Evolutionary conservation across 2,797 vertebrate species (phyloP).

Genomic region (Gallirallus australis): DNA sequence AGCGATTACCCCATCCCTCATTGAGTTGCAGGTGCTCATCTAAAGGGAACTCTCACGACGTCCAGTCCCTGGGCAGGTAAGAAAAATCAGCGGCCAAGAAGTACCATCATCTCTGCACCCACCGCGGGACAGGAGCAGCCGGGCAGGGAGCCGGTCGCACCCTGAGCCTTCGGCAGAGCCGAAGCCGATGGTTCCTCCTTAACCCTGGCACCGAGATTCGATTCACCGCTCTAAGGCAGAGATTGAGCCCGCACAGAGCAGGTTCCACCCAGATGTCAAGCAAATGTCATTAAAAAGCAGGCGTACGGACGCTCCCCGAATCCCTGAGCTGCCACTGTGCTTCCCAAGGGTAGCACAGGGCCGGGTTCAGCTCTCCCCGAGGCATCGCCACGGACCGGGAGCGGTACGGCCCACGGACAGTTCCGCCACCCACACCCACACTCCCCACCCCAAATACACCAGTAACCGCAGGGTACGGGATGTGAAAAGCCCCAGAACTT

Average conservation of each 20-base stretch:
- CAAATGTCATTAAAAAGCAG: background rate
- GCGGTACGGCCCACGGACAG: accelerated
- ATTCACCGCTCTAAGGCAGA: background rate
- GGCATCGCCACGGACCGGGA: accelerated
- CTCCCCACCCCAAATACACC: too few relatives aligned
- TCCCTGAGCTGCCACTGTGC: background rate
- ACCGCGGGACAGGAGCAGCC: background rate
- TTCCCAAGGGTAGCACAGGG: accelerated
- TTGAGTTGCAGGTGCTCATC: background rate
- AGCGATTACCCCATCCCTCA: background rate
- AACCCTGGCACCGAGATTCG: background rate
- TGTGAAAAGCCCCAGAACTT: background rate
- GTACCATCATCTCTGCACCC: accelerated
- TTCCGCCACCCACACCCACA: too few relatives aligned
- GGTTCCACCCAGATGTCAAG: background rate
- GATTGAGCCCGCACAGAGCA: background rate
- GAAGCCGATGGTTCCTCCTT: background rate
- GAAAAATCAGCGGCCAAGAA: background rate
- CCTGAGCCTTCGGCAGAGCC: background rate
- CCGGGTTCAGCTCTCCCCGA: accelerated
- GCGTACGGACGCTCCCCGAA: accelerated
- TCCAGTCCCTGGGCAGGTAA: background rate
- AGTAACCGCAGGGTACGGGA: too few relatives aligned
- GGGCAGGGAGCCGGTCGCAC: background rate
- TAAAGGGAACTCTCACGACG: background rate